Percentiles rank a stretch among this genome's conserved stretches.
phyloP scores from a whole-genome alignment of 1,140 invertebrate species.

The Paralvinella palmiformis region DNA sequence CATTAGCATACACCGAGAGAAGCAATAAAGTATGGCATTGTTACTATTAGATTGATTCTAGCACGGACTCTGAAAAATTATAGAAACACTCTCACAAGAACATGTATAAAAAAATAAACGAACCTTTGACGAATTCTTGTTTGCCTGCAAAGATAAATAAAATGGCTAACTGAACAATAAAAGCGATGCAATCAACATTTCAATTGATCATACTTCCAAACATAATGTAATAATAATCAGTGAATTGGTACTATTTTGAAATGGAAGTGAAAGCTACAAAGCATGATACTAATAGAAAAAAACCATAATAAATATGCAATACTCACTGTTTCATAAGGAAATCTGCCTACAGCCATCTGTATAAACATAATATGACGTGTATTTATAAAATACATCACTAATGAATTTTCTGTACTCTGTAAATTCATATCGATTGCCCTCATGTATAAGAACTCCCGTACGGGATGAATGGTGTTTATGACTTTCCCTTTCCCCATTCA shows the following conservation, averaged over 20 bases:
- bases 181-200: background rate
- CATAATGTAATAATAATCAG: background rate
- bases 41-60: background rate
- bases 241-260: background rate
- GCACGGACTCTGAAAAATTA: background rate
- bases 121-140: slow-evolving; percentile 6
- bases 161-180: background rate
- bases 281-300: background rate
- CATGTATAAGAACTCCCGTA: too few species aligned
- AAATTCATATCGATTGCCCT: too few species aligned
- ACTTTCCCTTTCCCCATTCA: too few species aligned
- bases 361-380: slow-evolving; percentile 20
- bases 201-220: background rate
- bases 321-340: slow-evolving; percentile 39
- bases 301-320: slow-evolving; percentile 4
- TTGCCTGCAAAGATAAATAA: slow-evolving; percentile 24
- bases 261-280: background rate
- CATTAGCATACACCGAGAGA: background rate
- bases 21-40: background rate
- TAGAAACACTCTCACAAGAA: background rate
- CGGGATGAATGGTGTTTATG: too few species aligned
- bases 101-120: slow-evolving; percentile 10
- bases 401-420: background rate
- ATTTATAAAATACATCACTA: background rate
- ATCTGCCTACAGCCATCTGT: slow-evolving; percentile 38